phyloP scores from a whole-genome alignment of 2,888 invertebrate species.

The Calameuta pallipes region DNA sequence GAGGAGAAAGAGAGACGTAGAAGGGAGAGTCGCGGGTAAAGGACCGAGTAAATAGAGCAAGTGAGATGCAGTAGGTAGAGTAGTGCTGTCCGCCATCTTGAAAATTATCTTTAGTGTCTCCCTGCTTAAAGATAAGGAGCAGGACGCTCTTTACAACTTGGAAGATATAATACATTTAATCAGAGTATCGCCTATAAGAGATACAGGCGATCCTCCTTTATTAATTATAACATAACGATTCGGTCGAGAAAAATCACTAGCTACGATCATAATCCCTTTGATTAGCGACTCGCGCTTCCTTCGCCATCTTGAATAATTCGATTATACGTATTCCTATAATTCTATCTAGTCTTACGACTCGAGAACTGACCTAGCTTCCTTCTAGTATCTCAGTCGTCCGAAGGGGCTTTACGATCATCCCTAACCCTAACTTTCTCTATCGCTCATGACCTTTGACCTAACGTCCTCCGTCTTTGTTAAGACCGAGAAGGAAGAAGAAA shows the following conservation, averaged over 20 bases:
- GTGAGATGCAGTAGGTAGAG: neutral
- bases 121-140: neutral
- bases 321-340: neutral
- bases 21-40: neutral
- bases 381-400: neutral
- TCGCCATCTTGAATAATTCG: neutral
- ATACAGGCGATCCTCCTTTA: neutral
- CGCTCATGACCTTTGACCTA: neutral
- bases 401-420: neutral
- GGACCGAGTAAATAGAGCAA: neutral
- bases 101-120: neutral
- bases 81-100: neutral
- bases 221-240: neutral
- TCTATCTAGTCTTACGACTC: neutral
- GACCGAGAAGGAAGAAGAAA: neutral
- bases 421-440: neutral
- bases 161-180: neutral
- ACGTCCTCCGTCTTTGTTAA: neutral
- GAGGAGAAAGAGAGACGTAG: neutral
- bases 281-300: neutral
- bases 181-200: neutral
- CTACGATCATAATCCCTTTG: neutral
- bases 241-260: neutral
- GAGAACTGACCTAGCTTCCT: neutral
- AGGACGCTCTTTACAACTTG: neutral